These are phyloP conservation scores for Amazonetta brasiliensis DNA, from an alignment of 2,797 vertebrate species.

Conservation along the genomic window DNA sequence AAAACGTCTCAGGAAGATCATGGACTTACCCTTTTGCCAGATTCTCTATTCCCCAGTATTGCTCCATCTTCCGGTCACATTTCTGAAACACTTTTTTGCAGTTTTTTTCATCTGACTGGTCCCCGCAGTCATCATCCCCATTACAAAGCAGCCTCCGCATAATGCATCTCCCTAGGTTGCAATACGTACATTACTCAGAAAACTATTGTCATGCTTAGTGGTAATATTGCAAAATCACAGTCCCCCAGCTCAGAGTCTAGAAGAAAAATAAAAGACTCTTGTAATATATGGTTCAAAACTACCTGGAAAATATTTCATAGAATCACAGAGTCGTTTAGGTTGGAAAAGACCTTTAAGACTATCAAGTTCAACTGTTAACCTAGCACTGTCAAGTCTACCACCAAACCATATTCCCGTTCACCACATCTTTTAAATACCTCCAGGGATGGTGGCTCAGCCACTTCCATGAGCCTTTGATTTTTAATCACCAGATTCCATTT, in stretches of 20 bases:
- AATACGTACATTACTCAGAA: not conserved
- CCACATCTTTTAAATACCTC: no score
- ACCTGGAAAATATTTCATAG: not conserved
- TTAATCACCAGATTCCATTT: not conserved
- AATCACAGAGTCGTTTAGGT: no score
- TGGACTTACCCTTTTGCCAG: conserved; percentile 90
- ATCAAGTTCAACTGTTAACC: no score
- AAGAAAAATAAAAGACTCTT: not conserved
- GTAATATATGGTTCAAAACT: not conserved
- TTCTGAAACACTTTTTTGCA: conserved; percentile 82
- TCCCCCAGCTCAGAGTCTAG: not conserved
- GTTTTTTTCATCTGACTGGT: conserved; percentile 89
- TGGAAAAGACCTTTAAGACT: no score
- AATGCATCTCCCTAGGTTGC: conserved; percentile 87
- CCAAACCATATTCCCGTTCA: no score
- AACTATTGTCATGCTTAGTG: not conserved
- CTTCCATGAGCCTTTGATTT: not conserved
- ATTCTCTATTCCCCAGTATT: conserved; percentile 91
- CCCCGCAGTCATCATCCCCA: conserved; percentile 94
- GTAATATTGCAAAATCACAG: not conserved
- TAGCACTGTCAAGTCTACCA: no score
- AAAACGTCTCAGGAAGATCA: not conserved
- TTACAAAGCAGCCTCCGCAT: conserved; percentile 87
- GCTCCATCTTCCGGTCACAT: conserved; percentile 85
- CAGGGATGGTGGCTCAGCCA: no score